phyloP scores from a whole-genome alignment of 2,888 invertebrate genomes.

The Troides helena region DNA sequence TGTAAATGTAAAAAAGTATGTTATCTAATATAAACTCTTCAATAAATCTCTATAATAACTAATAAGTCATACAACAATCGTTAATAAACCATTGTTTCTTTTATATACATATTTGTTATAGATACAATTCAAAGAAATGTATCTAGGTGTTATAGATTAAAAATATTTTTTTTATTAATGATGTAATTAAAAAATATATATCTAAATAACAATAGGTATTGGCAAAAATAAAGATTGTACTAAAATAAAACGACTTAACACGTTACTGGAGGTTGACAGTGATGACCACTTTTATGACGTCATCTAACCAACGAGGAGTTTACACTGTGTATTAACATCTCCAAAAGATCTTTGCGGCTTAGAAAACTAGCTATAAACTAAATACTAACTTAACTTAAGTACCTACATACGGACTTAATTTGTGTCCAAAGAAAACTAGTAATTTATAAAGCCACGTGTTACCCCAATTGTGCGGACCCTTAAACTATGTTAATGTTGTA shows the following conservation, averaged over 20 bases:
- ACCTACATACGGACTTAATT: slow-evolving; percentile 66
- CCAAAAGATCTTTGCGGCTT: slow-evolving; percentile 20
- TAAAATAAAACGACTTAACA: slow-evolving; percentile 14
- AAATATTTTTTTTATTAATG: too few species aligned
- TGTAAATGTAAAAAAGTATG: too few species aligned
- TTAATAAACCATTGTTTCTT: too few species aligned
- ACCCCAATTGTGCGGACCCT: slow-evolving; percentile 65
- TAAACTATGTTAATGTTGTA: slow-evolving; percentile 32
- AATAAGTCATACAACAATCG: too few species aligned
- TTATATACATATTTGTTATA: too few species aligned
- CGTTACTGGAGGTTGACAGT: slow-evolving; percentile 6
- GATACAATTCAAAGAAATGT: too few species aligned
- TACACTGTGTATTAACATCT: slow-evolving; percentile 12
- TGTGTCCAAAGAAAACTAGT: slow-evolving; percentile 69
- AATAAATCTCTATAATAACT: too few species aligned
- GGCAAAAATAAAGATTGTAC: neutral
- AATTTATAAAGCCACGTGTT: slow-evolving; percentile 70
- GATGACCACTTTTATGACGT: neutral
- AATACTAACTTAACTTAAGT: slow-evolving; percentile 60
- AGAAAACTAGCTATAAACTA: slow-evolving; percentile 37
- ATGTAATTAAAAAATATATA: too few species aligned
- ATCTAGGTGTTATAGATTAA: too few species aligned
- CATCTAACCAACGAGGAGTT: slow-evolving; percentile 16
- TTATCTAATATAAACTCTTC: too few species aligned
- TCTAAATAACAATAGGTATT: neutral